Evolutionary conservation across 30 jellyfish, hydroid and myxozoan genomes (phyloP).

Genomic region (Mastigias papua): DNA sequence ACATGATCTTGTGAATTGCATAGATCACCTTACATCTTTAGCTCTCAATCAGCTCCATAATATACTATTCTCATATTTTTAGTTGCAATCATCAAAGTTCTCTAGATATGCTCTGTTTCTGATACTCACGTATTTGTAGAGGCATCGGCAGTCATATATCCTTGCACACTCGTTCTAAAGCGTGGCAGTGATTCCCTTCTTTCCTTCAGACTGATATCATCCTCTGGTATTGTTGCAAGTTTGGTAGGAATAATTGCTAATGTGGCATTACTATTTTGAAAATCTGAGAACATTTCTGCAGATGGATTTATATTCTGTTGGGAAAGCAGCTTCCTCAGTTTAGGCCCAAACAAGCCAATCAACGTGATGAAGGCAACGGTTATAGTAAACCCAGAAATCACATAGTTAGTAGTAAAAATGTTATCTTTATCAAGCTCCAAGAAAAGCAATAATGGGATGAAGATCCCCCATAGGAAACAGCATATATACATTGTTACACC

Average conservation of each 20-base stretch:
- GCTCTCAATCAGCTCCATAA: too few species aligned
- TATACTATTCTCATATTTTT: too few species aligned
- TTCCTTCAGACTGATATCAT: not conserved
- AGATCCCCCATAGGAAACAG: conserved; percentile 83
- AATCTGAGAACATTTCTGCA: conserved; percentile 35
- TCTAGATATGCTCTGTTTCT: not conserved
- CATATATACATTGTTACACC: conserved; percentile 94
- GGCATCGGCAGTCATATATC: conserved; percentile 15
- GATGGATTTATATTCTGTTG: conserved; percentile 31
- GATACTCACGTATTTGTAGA: conserved; percentile 37
- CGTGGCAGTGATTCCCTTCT: not conserved
- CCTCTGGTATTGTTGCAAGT: conserved; percentile 29
- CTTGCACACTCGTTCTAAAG: not conserved
- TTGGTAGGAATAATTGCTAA: not conserved
- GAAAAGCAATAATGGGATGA: conserved; percentile 55
- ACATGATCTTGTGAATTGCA: too few species aligned
- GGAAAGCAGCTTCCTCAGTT: conserved; percentile 49
- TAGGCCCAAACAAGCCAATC: conserved; percentile 89
- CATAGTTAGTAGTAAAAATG: conserved; percentile 43
- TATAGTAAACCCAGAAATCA: conserved; percentile 63
- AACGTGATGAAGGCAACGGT: conserved; percentile 79
- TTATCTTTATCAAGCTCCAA: conserved; percentile 44
- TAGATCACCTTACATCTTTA: too few species aligned
- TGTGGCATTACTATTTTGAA: not conserved
- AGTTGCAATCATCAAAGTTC: too few species aligned